Percentiles rank a stretch among this genome's conserved stretches.
These are phyloP conservation scores for Pygathrix nemaeus DNA, from an alignment of 2,113 vertebrate species.

Conservation along the genomic window DNA sequence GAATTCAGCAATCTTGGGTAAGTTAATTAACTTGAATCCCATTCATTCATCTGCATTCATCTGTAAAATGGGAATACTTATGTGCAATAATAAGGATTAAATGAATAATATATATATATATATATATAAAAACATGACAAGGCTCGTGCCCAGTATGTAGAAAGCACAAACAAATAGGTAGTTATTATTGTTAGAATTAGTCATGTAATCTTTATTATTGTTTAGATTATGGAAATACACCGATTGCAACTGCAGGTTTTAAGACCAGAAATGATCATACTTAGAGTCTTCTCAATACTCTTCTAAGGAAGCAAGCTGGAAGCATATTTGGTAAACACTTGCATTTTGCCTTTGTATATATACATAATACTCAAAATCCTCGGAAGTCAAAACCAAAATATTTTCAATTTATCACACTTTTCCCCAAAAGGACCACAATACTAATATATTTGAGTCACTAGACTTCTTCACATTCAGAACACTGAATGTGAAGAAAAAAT, in stretches of 20 bases:
- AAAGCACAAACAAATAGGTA: conserved; percentile 2
- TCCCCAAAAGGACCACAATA: background rate
- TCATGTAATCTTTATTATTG: background rate
- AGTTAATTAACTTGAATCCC: background rate
- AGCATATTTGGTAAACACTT: background rate
- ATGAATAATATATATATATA: background rate
- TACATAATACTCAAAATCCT: background rate
- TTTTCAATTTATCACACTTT: background rate
- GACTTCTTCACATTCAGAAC: background rate
- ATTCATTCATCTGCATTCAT: conserved; percentile 27
- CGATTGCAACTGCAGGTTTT: conserved; percentile 6
- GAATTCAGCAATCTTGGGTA: background rate
- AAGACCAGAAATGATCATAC: background rate
- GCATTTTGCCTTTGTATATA: conserved; percentile 19
- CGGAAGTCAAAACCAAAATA: background rate
- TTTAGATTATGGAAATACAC: background rate
- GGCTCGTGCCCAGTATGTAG: background rate
- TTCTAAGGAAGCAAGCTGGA: background rate
- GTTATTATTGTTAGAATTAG: background rate
- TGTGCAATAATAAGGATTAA: background rate
- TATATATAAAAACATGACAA: background rate
- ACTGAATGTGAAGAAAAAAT: conserved; percentile 36
- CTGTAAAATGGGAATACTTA: conserved; percentile 46
- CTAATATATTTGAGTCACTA: background rate
- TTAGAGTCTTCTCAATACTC: background rate